Base-by-base conservation (phyloP, 2,888 invertebrate species). In the Electrophaes corylata region DNA sequence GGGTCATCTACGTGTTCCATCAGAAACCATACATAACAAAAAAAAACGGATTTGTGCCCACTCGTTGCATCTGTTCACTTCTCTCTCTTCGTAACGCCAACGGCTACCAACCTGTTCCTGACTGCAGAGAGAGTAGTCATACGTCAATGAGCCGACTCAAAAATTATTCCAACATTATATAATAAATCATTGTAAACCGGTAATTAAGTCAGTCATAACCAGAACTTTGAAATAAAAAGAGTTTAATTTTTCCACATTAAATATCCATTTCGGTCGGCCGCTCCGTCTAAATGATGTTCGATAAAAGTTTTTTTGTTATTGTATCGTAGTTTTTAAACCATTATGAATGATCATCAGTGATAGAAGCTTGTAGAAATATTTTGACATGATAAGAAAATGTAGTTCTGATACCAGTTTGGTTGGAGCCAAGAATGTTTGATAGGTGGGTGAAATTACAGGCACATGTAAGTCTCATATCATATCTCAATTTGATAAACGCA, bases 111-210 rank as follows among this genome's bases (percentile, higher is more conserved):
- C 90, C 88, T 80, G 90, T 88, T 88, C 78, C 66, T 66, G 35
- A 35, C 37, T 37, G 66, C 60, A 44, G 73, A 74, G 78, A 81
- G 82, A 79, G 76, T 77, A 82, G 86, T 83, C 84, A 87, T 90
- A 89, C 89, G 89, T 90, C 90, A 88, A 88, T 84, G 87, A 79
- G 51, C 79, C 66, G 83, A 77, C 82, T 87, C 77, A 79, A 87
- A 86, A 89, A 88, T 86, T 85, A 88, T 90, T 88, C 88, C 83
- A 73, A 78, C 83, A 84, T 89, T 87, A 86, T 82, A 86, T 81
- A 86, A 91, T 91, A 91, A 91, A 91, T 91, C 91, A 91, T 91
- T 87, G 88, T 88, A 85, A 87, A 84, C 90, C 85, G 75, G 90
- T 91, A 91, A 91, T 91, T 91, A 91, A 90, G 87, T 88, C 88